A percentile compares a stretch with the other conserved stretches of the same genome.
Conservation (phyloP, 2,888 invertebrate species). For the Drosophila picticornis region DNA sequence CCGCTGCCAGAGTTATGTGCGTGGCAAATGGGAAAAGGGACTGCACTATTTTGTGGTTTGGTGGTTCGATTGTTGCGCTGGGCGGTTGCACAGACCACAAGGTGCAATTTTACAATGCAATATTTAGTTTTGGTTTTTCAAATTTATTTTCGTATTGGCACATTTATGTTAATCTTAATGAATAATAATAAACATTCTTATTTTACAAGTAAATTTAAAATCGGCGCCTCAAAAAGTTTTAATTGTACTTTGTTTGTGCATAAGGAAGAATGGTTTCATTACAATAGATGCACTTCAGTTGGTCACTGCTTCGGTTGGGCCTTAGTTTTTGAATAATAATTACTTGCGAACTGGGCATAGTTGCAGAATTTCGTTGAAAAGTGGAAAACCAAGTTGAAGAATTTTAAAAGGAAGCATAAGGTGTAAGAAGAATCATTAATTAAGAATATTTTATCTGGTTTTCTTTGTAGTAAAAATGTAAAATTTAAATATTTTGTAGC, state of each 20-base stretch:
- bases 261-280: slow-evolving; percentile 55
- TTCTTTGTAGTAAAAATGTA: background rate
- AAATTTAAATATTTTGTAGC: background rate
- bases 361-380: background rate
- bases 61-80: slow-evolving; percentile 28
- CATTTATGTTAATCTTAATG: background rate
- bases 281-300: slow-evolving; percentile 56
- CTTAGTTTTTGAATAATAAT: slow-evolving; percentile 24
- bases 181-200: slow-evolving; percentile 21
- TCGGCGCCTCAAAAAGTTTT: slow-evolving; percentile 48
- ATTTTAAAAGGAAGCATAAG: background rate
- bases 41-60: slow-evolving; percentile 47
- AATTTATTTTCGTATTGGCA: background rate
- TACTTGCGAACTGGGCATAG: background rate
- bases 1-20: background rate
- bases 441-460: background rate
- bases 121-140: slow-evolving; percentile 3
- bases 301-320: slow-evolving; percentile 15
- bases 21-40: background rate
- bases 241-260: slow-evolving; percentile 58
- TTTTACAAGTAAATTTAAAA: background rate
- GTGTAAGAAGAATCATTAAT: background rate
- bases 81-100: slow-evolving; percentile 37
- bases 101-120: slow-evolving; percentile 21
- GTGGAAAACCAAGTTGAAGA: background rate